A percentile compares a stretch with the other conserved stretches of the same genome.
Conservation (phyloP, 2,113 vertebrate genomes). For the Cariama cristata region DNA sequence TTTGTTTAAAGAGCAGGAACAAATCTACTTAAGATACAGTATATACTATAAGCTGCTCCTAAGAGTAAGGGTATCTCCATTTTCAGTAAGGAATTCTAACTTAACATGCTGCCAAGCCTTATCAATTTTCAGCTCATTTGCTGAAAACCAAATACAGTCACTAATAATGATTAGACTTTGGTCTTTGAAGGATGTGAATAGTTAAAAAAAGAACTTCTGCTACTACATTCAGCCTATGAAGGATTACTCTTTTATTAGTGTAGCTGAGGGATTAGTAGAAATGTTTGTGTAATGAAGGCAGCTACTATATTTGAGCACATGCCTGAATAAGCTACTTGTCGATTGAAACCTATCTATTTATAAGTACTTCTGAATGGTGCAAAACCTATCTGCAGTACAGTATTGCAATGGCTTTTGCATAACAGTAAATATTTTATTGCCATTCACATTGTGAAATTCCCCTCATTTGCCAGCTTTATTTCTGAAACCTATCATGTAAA, state of each 20-base stretch:
- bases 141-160: conserved; percentile 28
- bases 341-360: conserved; percentile 76
- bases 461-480: conserved; percentile 5
- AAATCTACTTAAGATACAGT: not conserved
- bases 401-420: not conserved
- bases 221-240: conserved; percentile 29
- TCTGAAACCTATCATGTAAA: not conserved
- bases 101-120: not conserved
- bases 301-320: conserved; percentile 75
- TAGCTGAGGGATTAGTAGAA: conserved; percentile 70
- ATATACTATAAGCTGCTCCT: not conserved
- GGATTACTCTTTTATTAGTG: conserved; percentile 72
- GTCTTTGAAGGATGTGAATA: conserved; percentile 26
- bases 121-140: conserved; percentile 15
- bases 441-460: not conserved
- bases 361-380: conserved; percentile 52
- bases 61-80: not conserved
- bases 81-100: not conserved
- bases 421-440: conserved; percentile 20
- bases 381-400: conserved; percentile 27
- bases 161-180: conserved; percentile 22
- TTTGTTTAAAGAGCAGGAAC: not conserved
- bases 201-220: conserved; percentile 57
- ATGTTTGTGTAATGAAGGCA: conserved; percentile 77
- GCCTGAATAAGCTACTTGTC: conserved; percentile 71